Conservation (phyloP, 2,797 vertebrate species). For the Artibeus lituratus region DNA sequence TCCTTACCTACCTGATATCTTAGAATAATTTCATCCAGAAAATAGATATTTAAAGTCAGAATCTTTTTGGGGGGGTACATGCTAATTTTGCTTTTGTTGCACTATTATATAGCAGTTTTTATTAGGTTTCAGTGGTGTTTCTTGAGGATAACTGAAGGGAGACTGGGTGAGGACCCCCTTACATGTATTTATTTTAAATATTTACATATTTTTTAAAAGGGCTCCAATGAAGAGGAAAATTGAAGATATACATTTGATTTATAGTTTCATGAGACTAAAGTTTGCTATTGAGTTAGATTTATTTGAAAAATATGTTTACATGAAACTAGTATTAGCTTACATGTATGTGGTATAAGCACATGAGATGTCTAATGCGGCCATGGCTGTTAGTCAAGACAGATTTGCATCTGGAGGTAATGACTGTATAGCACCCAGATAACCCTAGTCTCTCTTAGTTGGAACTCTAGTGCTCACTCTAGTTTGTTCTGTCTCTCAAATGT, state of each 20-base stretch:
- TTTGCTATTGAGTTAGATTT: constrained; percentile 17
- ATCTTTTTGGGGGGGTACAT: neutral
- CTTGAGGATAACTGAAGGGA: neutral
- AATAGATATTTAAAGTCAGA: neutral
- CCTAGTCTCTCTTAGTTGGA: neutral
- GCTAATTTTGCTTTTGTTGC: neutral
- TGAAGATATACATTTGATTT: neutral
- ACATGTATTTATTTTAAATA: constrained; percentile 9
- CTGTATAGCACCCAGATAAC: neutral
- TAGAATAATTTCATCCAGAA: constrained; percentile 3
- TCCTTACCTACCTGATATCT: neutral
- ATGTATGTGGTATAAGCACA: neutral
- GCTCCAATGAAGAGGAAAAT: neutral
- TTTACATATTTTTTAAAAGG: neutral
- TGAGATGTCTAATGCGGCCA: neutral
- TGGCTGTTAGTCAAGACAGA: neutral
- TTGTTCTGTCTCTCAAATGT: neutral
- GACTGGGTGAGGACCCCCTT: neutral
- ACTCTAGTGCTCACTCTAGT: neutral
- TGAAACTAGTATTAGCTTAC: neutral
- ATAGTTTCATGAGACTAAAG: neutral
- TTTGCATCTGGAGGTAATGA: neutral
- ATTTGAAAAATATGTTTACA: neutral
- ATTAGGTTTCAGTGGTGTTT: neutral
- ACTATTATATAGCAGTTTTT: neutral